Evolutionary conservation across 2,113 vertebrate genomes (phyloP), one percentile per base, ranked within the genome.

Genomic region (Lepidothrix coronata): DNA sequence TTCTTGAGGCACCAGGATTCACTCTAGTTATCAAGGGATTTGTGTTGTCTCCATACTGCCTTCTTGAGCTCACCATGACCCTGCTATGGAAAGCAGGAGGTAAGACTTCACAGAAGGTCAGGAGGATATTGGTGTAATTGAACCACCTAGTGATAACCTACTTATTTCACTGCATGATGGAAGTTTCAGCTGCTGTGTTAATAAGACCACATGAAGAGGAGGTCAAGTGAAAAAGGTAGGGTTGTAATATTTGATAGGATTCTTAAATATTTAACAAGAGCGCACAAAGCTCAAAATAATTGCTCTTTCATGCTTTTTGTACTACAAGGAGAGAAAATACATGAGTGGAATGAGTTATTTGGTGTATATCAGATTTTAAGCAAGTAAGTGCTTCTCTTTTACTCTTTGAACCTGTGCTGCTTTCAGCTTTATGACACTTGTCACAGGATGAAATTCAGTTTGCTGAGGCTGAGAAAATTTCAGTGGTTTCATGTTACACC

Each of bases 381-480:
- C 52, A 91, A 76, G 44, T 75, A 76, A 54, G 70, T 48, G n/a
- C 67, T 93, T 91, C 65, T 79, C 75, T 82, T 80, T 27, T 66
- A 78, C 48, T 66, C 55, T 95, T 72, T 75, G 63, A 94, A 74
- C 65, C 30, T 81, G n/a, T 81, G n/a, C 43, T 62, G 46, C 55
- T 90, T 92, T 93, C 87, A 65, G 37, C 78, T 88, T 96, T 84
- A 55, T 51, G 54, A 75, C 49, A 84, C 33, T 70, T 95, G 78
- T 92, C 71, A 82, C 31, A 82, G 30, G 33, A 55, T n/a, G 65
- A 93, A 94, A 95, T 92, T 92, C 85, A 85, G 44, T 61, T 94
- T 79, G 52, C 62, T 81, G 55, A 89, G 54, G 61, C 92, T 93
- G 79, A 91, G 72, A 83, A 93, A 85, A 95, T 57, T 72, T 72